Evolutionary conservation across 2,888 invertebrate species (phyloP), one percentile per base, ranked within the genome.

Genomic region (Sinopyrophorus schimmeli): DNA sequence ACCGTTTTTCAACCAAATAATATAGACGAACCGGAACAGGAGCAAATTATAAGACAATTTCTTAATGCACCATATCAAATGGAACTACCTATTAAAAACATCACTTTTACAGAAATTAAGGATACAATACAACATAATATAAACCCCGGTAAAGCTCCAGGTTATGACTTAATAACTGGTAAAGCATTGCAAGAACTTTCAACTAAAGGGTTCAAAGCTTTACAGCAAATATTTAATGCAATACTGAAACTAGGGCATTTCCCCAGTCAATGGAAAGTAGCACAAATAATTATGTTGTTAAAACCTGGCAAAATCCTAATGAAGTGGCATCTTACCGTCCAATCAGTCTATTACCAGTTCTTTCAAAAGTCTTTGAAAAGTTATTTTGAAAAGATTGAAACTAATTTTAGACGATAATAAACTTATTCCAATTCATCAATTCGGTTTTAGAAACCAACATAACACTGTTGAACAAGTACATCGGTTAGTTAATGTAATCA

Each of bases 201-300:
- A 27, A 27, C n/a, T 27, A 27, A 27, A 27, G 27, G 27, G 27
- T 27, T 6, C 27, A 55, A 34, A 17, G 59, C 60, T 2, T 48
- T 53, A 47, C 53, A 53, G 15, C 16, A 34, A n/a, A 51, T 51
- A 7, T 42, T 53, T 2, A 15, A 20, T 20, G 20, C 20, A 20
- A 20, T 20, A 20, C 6, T 20, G 20, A 20, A 6, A 6, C 6
- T 20, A 20, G 20, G 20, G 20, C 20, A 20, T 6, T 20, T 20
- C 6, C 20, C 20, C 20, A 20, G 20, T 20, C 20, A 20, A 20
- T 20, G 20, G 20, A 20, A 20, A 20, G 20, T 20, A 20, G 20
- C 20, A 20, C 20, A 20, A 20, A 20, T 20, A 20, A 6, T 20
- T 20, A 20, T 20, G 20, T 20, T 20, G 20, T 20, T 20, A 20